These are phyloP conservation scores for Petrocephalus schoutedeni DNA, from an alignment of 2,797 vertebrate genomes.

Conservation along the genomic window DNA sequence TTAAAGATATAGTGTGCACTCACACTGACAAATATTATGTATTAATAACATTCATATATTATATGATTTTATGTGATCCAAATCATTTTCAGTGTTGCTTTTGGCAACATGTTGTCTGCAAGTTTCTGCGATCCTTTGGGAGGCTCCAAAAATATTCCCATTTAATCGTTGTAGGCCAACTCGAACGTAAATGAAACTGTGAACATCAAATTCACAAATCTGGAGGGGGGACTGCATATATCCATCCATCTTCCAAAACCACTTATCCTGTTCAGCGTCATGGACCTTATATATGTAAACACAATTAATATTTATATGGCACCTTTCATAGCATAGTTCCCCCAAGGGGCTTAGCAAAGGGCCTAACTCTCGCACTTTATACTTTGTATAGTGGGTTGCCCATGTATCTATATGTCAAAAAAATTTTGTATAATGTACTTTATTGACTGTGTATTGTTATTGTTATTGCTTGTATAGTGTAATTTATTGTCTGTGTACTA, in stretches of 20 bases:
- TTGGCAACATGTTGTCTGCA: not conserved
- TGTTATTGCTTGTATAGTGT: too few species aligned
- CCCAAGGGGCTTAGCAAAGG: too few species aligned
- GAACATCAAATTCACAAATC: not conserved
- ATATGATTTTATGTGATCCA: not conserved
- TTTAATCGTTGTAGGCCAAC: not conserved
- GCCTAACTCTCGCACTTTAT: too few species aligned
- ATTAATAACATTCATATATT: not conserved
- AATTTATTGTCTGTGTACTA: too few species aligned
- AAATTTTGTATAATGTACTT: too few species aligned
- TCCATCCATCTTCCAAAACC: not conserved
- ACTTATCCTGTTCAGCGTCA: too few species aligned
- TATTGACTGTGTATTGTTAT: too few species aligned
- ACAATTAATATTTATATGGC: not conserved
- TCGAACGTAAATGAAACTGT: not conserved
- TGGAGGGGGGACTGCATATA: not conserved
- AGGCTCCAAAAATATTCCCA: not conserved
- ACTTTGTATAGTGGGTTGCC: too few species aligned
- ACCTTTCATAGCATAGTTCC: not conserved
- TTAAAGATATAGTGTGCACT: not conserved
- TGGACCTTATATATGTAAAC: not conserved
- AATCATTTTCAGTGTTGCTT: not conserved
- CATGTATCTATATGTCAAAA: too few species aligned
- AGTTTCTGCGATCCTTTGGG: not conserved
- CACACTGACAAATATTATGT: not conserved